Conservation (phyloP, 2,888 invertebrate species). For the Rhagonycha lutea region DNA sequence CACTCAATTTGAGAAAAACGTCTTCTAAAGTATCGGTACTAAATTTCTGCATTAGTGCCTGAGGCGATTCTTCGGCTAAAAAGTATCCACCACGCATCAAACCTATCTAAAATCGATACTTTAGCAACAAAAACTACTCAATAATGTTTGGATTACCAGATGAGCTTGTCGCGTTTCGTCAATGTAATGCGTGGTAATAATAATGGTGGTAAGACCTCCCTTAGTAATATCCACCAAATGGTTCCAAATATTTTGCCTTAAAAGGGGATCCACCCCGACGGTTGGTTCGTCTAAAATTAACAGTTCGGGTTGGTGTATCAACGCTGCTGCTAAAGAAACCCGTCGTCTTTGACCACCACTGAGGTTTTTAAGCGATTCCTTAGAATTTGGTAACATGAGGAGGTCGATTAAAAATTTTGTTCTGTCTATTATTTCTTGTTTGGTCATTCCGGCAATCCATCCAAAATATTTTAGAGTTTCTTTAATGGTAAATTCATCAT, state of each 20-base stretch:
- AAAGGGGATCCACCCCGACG: constrained; percentile 88
- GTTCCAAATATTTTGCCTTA: constrained; percentile 85
- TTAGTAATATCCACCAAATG: constrained; percentile 79
- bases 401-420: constrained; percentile 5
- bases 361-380: constrained; percentile 66
- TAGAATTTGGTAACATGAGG: constrained; percentile 45
- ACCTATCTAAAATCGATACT: constrained; percentile 66
- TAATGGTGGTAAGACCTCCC: constrained; percentile 79
- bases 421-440: constrained; percentile 42
- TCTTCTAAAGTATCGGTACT: constrained; percentile 76
- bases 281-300: constrained; percentile 92
- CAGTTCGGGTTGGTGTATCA: constrained; percentile 87
- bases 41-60: constrained; percentile 71
- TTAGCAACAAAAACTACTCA: neutral
- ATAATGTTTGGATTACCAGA: constrained; percentile 59
- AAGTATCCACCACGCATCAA: constrained; percentile 83
- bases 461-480: constrained; percentile 53
- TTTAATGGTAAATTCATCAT: constrained; percentile 52
- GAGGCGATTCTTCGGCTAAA: constrained; percentile 82
- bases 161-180: constrained; percentile 85
- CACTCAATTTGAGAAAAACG: constrained; percentile 80
- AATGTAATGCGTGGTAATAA: constrained; percentile 87
- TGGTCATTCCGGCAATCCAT: constrained; percentile 50
- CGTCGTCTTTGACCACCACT: constrained; percentile 91
- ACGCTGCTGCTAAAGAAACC: constrained; percentile 85